Base-by-base conservation (phyloP, 2,888 invertebrate species). In the Leptopilina syphax region DNA sequence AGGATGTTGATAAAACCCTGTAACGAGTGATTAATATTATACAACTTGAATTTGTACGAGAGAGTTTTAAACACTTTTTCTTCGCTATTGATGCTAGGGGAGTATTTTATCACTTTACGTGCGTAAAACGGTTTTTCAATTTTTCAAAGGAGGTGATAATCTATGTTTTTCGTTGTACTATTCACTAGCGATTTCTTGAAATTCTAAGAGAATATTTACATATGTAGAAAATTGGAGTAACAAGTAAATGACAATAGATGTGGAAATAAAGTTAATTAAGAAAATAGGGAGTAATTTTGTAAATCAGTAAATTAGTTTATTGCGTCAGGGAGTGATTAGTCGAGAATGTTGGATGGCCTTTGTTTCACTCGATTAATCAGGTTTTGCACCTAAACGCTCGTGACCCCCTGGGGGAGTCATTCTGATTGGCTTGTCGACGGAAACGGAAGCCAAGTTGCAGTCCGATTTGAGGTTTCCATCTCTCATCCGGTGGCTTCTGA, bases 401-500 rank as follows among this genome's bases (percentile, higher is more conserved):
- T n/a, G 34, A 73, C 73, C 34, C 73, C 54, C 27, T 47, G 18
- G 67, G 34, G 73, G 73, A 73, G 18, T 63, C 63, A 63, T 63
- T 63, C 63, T 63, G 63, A 63, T 73, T 73, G 54, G 54, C 73
- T 34, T 73, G 57, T 57, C 34, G 41, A n/a, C 57, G 34, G 34
- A 73, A 73, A 57, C 73, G 34, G 63, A 63, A 63, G 63, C 54
- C 73, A 57, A 70, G 47, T 57, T 73, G 57, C 73, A 57, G 54
- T 73, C 34, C 34, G 73, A 73, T 57, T 73, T 73, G 57, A 34
- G 57, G 73, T 57, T 73, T 73, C 73, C 54, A 73, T 73, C 73
- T 73, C 73, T 73, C 73, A 57, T 73, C 57, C 34, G 73, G 73
- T 73, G 41, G 57, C 57, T 57, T 73, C 73, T 73, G 73, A 73